A percentile compares a stretch with the other conserved stretches of the same genome.
phyloP scores from a whole-genome alignment of 1,140 invertebrate genomes.

The Holotrichia oblita region DNA sequence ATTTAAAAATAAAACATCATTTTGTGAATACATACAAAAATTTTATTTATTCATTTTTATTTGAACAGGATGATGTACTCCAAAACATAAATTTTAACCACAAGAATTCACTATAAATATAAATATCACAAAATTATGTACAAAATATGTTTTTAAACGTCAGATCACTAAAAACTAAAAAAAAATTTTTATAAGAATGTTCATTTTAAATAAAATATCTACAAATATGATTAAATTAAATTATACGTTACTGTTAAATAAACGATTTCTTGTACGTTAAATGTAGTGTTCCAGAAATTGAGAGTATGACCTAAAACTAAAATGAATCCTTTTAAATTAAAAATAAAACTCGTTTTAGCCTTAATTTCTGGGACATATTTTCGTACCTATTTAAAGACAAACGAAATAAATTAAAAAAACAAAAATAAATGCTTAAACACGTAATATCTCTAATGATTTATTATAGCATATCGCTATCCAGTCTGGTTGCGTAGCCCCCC shows the following conservation, averaged over 20 bases:
- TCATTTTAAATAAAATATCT: not conserved
- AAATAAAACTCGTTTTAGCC: too few species aligned
- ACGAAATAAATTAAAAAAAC: not conserved
- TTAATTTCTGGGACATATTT: too few species aligned
- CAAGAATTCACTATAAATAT: constrained; percentile 7
- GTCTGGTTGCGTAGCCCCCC: constrained; percentile 99
- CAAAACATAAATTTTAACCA: not conserved
- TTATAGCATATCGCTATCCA: constrained; percentile 99
- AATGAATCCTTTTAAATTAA: not conserved
- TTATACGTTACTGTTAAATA: too few species aligned
- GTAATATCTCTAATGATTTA: constrained; percentile 95
- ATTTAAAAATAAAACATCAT: not conserved
- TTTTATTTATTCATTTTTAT: constrained; percentile 16
- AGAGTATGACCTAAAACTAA: not conserved
- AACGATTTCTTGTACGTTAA: too few species aligned
- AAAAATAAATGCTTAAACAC: constrained; percentile 72
- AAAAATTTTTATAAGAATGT: not conserved
- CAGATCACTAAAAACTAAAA: constrained; percentile 14
- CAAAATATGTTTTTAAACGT: not conserved
- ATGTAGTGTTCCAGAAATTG: too few species aligned
- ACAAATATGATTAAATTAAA: not conserved
- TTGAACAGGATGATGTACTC: not conserved
- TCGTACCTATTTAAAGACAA: not conserved
- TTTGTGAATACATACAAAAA: constrained; percentile 35
- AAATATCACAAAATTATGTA: constrained; percentile 32